phyloP scores from a whole-genome alignment of 2,113 vertebrate species.

The Carollia perspicillata region DNA sequence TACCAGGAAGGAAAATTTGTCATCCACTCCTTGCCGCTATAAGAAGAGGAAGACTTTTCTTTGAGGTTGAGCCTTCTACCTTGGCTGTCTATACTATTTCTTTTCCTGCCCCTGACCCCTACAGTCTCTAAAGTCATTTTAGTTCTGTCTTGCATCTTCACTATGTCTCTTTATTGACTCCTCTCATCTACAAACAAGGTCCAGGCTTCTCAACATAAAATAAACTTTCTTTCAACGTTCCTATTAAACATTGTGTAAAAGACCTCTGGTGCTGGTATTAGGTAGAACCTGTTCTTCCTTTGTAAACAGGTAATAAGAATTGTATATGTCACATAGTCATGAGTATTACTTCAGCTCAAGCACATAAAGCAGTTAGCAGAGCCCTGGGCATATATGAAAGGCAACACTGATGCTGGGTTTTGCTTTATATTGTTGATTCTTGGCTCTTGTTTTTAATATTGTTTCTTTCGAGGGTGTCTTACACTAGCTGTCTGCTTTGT shows the following conservation, averaged over 20 bases:
- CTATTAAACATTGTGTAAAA: background rate
- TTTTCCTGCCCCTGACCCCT: accelerated
- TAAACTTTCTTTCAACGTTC: background rate
- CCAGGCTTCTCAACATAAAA: background rate
- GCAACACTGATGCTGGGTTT: background rate
- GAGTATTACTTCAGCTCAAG: background rate
- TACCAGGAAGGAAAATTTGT: background rate
- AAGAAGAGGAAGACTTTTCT: background rate
- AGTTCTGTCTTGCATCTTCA: background rate
- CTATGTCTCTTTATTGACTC: background rate
- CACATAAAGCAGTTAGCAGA: background rate
- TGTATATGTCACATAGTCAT: background rate
- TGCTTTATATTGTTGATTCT: background rate
- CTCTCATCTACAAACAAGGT: background rate
- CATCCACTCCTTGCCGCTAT: background rate
- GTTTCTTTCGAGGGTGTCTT: background rate
- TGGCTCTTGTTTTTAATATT: background rate
- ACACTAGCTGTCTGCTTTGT: background rate
- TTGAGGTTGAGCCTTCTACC: background rate
- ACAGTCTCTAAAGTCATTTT: background rate
- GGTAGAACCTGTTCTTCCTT: background rate
- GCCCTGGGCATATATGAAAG: background rate
- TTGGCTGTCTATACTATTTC: background rate
- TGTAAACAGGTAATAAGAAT: background rate
- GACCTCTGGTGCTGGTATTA: background rate